Percentiles rank a stretch among this genome's conserved stretches.
These are phyloP conservation scores for Druon quercuslanigerum DNA, from an alignment of 1,140 invertebrate genomes.

Conservation along the genomic window DNA sequence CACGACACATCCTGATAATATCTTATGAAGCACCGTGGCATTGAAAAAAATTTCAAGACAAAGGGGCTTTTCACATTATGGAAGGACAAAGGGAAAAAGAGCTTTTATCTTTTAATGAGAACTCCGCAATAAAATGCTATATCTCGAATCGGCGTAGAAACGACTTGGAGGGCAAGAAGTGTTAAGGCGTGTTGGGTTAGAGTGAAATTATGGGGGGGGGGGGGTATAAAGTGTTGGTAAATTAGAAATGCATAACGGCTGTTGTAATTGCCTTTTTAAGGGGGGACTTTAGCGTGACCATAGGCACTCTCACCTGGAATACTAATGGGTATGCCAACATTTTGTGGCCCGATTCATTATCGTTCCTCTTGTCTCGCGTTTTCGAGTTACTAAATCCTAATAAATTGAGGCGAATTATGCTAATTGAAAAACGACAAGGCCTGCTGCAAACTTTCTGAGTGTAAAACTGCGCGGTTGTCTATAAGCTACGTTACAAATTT, in stretches of 20 bases:
- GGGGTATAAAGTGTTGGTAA: conserved; percentile 32
- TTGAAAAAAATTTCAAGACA: conserved; percentile 2
- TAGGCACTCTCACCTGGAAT: conserved; percentile 32
- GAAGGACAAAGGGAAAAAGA: background rate
- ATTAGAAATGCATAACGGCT: conserved; percentile 45
- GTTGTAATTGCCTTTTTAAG: conserved; percentile 43
- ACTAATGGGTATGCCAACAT: conserved; percentile 35
- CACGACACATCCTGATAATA: background rate
- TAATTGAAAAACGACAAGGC: background rate
- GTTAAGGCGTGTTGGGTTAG: background rate
- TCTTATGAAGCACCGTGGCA: background rate
- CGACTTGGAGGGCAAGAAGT: background rate
- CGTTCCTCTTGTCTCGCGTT: background rate
- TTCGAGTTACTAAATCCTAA: conserved; percentile 19
- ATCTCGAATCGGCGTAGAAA: conserved; percentile 15
- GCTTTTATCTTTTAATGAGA: conserved; percentile 29
- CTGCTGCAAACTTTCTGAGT: background rate
- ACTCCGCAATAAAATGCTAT: conserved; percentile 11
- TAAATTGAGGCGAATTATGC: conserved; percentile 13
- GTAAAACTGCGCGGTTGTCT: background rate
- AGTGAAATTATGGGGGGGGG: background rate
- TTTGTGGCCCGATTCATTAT: conserved; percentile 16
- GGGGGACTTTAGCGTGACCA: conserved; percentile 34
- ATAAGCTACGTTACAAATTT: no score
- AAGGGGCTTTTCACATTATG: background rate